These are phyloP conservation scores for human (Homo sapiens) DNA, from an alignment of 2,113 vertebrate species.

Conservation along the genomic window GRCh38 chr7:20907501-20908000, in stretches of 20 bases:
- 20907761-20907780: not conserved
- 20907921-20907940: slow-evolving; percentile 14
- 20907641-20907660: not conserved
- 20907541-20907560: slow-evolving; percentile 31
- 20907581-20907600: not conserved
- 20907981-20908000: not conserved
- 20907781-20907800: not conserved
- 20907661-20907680: not conserved
- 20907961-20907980: not conserved
- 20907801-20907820: not conserved
- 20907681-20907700: not conserved
- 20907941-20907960: not conserved
- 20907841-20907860: not conserved
- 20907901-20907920: not conserved
- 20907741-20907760: not conserved
- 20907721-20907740: not conserved
- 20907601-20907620: not conserved
- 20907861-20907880: not conserved
- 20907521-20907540: not conserved
- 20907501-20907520: not conserved
- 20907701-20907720: not conserved
- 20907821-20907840: not conserved
- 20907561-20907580: not conserved
- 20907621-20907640: not conserved
- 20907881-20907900: not conserved